Evolutionary conservation across 2,113 vertebrate genomes (phyloP).

Genomic region (Phycodurus eques): DNA sequence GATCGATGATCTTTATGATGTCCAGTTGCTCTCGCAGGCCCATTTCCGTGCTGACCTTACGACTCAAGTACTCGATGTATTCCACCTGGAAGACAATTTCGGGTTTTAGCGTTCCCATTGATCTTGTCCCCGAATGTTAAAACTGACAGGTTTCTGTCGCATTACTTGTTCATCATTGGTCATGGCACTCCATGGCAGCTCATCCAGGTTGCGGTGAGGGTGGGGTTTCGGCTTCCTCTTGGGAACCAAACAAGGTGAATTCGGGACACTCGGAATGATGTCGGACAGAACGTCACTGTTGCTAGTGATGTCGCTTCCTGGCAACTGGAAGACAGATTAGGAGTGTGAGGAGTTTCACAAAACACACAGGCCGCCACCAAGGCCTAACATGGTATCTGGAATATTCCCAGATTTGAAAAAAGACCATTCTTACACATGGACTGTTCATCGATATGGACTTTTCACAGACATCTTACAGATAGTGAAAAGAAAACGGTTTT

Average conservation of each 20-base stretch:
- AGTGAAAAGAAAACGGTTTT: no score
- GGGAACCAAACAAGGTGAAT: conserved; percentile 89
- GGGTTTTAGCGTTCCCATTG: background rate
- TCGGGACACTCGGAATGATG: conserved; percentile 95
- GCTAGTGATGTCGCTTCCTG: conserved; percentile 94
- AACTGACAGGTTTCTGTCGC: background rate
- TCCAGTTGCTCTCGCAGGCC: conserved; percentile 97
- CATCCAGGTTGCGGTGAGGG: conserved; percentile 88
- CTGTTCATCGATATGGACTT: no score
- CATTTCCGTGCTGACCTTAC: conserved; percentile 99
- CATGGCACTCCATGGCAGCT: conserved; percentile 98
- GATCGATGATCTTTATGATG: conserved; percentile 99
- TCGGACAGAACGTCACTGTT: conserved; percentile 96
- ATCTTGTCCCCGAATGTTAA: background rate
- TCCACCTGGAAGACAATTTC: conserved; percentile 81
- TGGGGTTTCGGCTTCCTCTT: conserved; percentile 88
- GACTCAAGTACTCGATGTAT: conserved; percentile 97
- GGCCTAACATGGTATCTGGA: background rate
- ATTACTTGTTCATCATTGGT: conserved; percentile 93
- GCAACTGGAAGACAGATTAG: conserved; percentile 74
- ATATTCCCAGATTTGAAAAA: no score
- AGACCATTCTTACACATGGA: no score
- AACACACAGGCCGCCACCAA: background rate
- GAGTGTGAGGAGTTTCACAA: background rate
- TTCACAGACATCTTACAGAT: no score